Evolutionary conservation across 2,113 vertebrate genomes (phyloP).

Genomic region (Ondatra zibethicus): DNA sequence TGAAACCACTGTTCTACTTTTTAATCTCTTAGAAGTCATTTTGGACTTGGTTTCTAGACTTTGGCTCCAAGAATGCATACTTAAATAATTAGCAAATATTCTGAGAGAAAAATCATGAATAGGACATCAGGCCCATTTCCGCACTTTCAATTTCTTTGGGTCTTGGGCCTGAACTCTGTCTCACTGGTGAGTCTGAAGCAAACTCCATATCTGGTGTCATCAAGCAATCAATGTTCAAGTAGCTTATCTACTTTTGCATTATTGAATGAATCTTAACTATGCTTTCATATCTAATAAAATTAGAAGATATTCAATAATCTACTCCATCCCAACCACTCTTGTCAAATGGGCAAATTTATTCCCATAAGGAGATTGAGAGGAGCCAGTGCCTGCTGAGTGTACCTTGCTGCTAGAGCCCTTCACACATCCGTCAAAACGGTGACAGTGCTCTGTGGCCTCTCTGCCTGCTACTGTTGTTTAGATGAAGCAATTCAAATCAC

Average conservation of each 20-base stretch:
- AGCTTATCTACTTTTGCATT: not conserved
- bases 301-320: not conserved
- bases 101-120: not conserved
- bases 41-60: slow-evolving; percentile 32
- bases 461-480: not conserved
- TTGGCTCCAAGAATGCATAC: not conserved
- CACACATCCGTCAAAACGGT: not conserved
- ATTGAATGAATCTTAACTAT: not conserved
- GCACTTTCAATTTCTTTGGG: not conserved
- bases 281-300: not conserved
- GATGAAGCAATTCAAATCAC: not conserved
- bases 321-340: not conserved
- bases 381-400: not conserved
- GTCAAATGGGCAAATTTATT: not conserved
- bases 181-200: not conserved
- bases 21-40: not conserved
- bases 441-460: not conserved
- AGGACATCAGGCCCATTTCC: not conserved
- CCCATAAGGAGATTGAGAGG: not conserved
- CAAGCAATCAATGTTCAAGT: not conserved
- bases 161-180: not conserved
- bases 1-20: not conserved
- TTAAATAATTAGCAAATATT: slow-evolving; percentile 18
- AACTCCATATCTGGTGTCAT: not conserved
- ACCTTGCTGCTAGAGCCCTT: not conserved